Percentiles rank a stretch among this genome's conserved stretches.
These are phyloP conservation scores for Metopolophium dirhodum DNA, from an alignment of 1,140 invertebrate species.

Conservation along the genomic window DNA sequence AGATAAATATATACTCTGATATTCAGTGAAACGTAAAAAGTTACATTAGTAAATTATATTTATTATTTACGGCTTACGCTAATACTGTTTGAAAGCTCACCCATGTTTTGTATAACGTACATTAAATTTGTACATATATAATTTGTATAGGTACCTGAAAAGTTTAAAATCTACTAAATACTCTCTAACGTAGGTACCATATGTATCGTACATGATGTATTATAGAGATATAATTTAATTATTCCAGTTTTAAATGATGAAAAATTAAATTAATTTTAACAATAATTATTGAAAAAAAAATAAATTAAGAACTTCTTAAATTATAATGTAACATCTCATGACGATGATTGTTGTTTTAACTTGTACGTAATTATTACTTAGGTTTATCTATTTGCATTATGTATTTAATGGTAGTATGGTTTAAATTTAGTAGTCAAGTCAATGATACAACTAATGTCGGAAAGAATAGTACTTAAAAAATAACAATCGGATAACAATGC, in stretches of 20 bases:
- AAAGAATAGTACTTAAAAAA: neutral
- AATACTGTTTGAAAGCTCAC: neutral
- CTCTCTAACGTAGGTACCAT: neutral
- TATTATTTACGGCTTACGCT: conserved; percentile 4
- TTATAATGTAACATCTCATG: neutral
- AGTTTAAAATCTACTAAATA: neutral
- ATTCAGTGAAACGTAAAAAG: neutral
- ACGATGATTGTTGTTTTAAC: neutral
- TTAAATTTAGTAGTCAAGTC: neutral
- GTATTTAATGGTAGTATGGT: neutral
- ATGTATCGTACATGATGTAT: neutral
- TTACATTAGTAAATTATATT: neutral
- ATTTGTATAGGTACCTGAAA: neutral
- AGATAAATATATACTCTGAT: neutral
- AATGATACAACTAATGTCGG: neutral
- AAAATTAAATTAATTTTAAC: neutral
- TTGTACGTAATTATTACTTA: neutral
- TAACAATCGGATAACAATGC: neutral
- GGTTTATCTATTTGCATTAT: neutral
- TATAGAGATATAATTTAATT: neutral
- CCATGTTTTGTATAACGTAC: neutral
- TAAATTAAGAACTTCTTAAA: neutral
- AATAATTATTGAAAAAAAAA: neutral
- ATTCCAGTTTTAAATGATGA: neutral
- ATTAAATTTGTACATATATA: neutral